Conservation (phyloP, 1,140 invertebrate genomes). For the Drosophila pectinifera region DNA sequence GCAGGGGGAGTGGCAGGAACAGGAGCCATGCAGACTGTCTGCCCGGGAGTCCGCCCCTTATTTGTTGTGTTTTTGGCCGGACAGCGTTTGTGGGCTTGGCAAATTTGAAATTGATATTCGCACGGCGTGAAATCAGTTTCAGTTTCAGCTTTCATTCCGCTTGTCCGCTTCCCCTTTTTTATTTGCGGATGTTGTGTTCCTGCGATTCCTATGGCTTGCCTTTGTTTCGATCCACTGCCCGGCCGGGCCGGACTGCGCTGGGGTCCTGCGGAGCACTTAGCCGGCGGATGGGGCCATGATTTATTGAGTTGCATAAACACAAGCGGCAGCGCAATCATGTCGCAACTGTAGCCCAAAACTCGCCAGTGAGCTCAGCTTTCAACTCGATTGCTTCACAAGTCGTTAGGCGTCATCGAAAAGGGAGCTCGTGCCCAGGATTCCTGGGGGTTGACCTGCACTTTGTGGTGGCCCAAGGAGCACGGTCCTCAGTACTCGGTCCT, state of each 20-base stretch:
- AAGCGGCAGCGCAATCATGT: constrained; percentile 84
- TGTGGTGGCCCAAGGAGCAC: constrained; percentile 33
- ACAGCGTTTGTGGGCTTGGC: constrained; percentile 42
- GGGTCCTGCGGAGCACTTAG: constrained; percentile 38
- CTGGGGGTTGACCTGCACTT: constrained; percentile 63
- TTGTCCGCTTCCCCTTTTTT: constrained; percentile 50
- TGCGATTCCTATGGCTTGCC: constrained; percentile 65
- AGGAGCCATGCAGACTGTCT: constrained; percentile 7
- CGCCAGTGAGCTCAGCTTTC: constrained; percentile 76
- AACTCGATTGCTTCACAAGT: constrained; percentile 83
- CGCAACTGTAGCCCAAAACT: constrained; percentile 64
- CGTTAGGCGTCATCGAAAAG: constrained; percentile 74
- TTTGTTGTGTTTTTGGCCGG: constrained; percentile 40
- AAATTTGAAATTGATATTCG: constrained; percentile 84
- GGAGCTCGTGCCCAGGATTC: constrained; percentile 20
- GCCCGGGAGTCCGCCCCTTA: constrained; percentile 17
- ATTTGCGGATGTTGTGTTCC: constrained; percentile 24
- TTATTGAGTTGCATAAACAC: constrained; percentile 85
- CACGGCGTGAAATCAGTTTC: constrained; percentile 78
- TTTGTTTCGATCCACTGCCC: constrained; percentile 61
- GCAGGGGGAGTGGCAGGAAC: background rate
- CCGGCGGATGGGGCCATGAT: constrained; percentile 63
- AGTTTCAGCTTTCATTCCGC: constrained; percentile 69
- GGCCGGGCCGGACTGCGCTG: constrained; percentile 2
- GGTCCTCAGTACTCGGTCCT: constrained; percentile 17